phyloP scores from a whole-genome alignment of 2,797 vertebrate species.

The Scarus forsteni region DNA sequence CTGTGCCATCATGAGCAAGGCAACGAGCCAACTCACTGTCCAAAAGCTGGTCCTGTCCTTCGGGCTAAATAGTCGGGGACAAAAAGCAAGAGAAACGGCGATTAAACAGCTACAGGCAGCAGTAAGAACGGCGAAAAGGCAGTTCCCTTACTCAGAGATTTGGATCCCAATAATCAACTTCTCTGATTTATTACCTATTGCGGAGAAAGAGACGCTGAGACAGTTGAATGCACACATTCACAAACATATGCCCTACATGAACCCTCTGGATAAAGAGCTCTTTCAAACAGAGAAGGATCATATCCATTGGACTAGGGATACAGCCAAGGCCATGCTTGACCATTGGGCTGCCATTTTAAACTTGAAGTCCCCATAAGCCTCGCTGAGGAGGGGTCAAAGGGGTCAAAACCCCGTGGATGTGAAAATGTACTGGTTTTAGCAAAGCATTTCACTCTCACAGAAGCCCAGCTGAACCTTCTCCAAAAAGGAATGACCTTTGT shows the following conservation, averaged over 20 bases:
- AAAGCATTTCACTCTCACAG: background rate
- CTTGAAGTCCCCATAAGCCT: background rate
- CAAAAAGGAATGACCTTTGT: background rate
- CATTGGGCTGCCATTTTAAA: background rate
- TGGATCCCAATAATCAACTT: background rate
- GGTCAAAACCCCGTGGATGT: background rate
- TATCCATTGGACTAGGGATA: background rate
- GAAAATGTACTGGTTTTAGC: background rate
- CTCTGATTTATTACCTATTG: rapidly evolving
- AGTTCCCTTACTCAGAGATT: background rate
- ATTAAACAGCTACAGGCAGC: background rate
- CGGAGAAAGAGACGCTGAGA: background rate
- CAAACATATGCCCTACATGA: background rate
- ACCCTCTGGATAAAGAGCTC: rapidly evolving
- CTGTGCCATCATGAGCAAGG: background rate
- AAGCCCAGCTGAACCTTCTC: background rate
- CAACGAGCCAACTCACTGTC: background rate
- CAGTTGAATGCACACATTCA: background rate
- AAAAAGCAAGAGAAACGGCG: background rate
- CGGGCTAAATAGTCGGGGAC: background rate
- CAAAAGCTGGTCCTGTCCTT: background rate
- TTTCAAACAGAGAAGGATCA: background rate
- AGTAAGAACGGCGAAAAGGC: background rate
- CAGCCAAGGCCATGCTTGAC: background rate
- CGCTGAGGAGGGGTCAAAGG: background rate